Conservation (phyloP, 2,888 invertebrate species). For the Steinernema hermaphroditum region DNA sequence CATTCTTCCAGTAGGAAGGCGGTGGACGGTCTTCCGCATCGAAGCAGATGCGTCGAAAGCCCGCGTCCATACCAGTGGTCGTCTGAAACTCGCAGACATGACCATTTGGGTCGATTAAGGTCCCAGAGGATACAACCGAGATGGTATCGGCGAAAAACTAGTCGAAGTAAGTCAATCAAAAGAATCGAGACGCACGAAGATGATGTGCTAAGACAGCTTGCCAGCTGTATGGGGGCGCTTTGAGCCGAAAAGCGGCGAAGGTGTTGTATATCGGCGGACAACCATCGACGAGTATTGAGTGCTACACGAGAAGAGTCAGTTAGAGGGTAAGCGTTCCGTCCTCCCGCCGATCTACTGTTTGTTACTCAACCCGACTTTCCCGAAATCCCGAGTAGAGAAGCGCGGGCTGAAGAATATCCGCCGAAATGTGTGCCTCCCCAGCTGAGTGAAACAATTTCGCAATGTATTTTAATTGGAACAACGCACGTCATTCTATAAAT, state of each 20-base stretch:
- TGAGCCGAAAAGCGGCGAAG: constrained; percentile 7
- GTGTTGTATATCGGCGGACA: constrained; percentile 24
- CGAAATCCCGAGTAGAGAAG: no score
- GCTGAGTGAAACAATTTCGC: background rate
- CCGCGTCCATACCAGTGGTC: constrained; percentile 11
- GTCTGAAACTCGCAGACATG: background rate
- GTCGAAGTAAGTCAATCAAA: constrained; percentile 15
- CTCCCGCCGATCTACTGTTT: background rate
- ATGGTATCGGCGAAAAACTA: background rate
- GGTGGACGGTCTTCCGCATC: constrained; percentile 60
- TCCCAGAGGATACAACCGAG: constrained; percentile 15
- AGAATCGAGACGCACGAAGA: background rate
- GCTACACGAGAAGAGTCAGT: background rate
- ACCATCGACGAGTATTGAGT: constrained; percentile 11
- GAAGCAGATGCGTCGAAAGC: constrained; percentile 41
- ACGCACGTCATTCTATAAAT: background rate
- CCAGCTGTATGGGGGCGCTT: constrained; percentile 20
- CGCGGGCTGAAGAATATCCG: background rate
- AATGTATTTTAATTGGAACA: background rate
- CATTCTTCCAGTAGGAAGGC: constrained; percentile 46
- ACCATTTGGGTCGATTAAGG: background rate
- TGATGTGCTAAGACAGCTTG: constrained; percentile 19
- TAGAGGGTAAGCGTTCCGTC: constrained; percentile 1
- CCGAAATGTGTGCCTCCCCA: no score
- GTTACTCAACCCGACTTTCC: constrained; percentile 19